Conservation (phyloP, 2,797 vertebrate genomes). For the Diceros bicornis region DNA sequence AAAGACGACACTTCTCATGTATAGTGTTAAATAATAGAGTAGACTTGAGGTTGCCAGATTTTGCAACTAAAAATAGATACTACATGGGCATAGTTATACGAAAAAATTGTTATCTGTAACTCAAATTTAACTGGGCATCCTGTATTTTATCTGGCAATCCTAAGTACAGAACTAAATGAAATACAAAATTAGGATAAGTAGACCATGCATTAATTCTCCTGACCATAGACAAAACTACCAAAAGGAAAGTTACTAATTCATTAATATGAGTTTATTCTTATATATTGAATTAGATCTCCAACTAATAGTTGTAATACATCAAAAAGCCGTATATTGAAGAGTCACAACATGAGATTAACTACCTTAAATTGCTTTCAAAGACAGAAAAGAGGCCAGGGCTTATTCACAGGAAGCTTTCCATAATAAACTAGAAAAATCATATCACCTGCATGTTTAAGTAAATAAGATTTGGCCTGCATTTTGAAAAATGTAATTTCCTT, state of each 20-base stretch:
- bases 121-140: neutral
- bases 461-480: neutral
- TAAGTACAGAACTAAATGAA: neutral
- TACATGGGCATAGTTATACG: neutral
- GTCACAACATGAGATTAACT: neutral
- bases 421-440: neutral
- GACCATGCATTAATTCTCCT: neutral
- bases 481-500: neutral
- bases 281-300: neutral
- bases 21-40: neutral
- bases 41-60: neutral
- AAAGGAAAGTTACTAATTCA: neutral
- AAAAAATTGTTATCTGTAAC: neutral
- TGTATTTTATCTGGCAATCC: neutral
- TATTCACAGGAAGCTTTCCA: neutral
- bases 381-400: neutral
- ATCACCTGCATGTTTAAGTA: neutral
- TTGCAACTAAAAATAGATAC: neutral
- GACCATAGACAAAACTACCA: neutral
- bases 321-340: neutral
- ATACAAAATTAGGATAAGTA: neutral
- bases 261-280: neutral
- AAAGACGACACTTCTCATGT: neutral
- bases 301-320: neutral
- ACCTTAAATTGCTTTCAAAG: neutral